Evolutionary conservation across 1,140 invertebrate genomes (phyloP).

Genomic region (Hyles euphorbiae): DNA sequence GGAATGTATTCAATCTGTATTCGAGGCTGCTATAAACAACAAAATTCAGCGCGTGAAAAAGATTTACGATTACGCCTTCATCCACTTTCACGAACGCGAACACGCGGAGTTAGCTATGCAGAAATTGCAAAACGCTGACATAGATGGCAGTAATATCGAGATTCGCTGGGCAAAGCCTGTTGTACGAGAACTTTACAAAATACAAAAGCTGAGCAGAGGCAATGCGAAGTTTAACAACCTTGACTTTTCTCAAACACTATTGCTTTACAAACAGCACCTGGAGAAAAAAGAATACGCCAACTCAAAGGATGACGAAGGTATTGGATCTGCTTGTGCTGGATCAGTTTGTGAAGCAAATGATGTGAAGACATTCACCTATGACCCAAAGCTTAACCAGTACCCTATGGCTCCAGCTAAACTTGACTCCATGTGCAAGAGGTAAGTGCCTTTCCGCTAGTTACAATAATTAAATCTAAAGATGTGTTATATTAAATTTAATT

Average conservation of each 20-base stretch:
- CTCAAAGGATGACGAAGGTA: conserved; percentile 55
- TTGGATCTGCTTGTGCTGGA: conserved; percentile 46
- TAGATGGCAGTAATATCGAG: conserved; percentile 58
- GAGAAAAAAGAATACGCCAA: conserved; percentile 53
- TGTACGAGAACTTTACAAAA: conserved; percentile 53
- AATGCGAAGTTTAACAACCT: conserved; percentile 67
- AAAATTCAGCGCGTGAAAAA: conserved; percentile 69
- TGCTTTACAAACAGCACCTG: conserved; percentile 64
- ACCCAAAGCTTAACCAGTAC: conserved; percentile 24
- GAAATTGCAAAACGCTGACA: conserved; percentile 55
- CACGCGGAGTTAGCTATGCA: conserved; percentile 68
- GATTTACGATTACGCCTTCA: conserved; percentile 74
- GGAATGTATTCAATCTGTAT: conserved; percentile 44
- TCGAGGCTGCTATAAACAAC: conserved; percentile 42
- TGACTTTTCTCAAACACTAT: conserved; percentile 53
- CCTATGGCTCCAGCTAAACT: conserved; percentile 53
- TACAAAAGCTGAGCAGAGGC: conserved; percentile 58
- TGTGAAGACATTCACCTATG: conserved; percentile 16
- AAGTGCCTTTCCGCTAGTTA: conserved; percentile 1
- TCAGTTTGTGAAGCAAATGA: conserved; percentile 41
- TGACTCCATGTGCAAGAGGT: conserved; percentile 61
- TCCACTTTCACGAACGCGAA: conserved; percentile 65
- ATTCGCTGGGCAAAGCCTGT: conserved; percentile 66
- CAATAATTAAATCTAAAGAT: too few relatives aligned
- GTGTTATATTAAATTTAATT: conserved; percentile 6